Base-by-base conservation (phyloP, 2,888 invertebrate genomes). In the Sinohyriopsis cumingii region DNA sequence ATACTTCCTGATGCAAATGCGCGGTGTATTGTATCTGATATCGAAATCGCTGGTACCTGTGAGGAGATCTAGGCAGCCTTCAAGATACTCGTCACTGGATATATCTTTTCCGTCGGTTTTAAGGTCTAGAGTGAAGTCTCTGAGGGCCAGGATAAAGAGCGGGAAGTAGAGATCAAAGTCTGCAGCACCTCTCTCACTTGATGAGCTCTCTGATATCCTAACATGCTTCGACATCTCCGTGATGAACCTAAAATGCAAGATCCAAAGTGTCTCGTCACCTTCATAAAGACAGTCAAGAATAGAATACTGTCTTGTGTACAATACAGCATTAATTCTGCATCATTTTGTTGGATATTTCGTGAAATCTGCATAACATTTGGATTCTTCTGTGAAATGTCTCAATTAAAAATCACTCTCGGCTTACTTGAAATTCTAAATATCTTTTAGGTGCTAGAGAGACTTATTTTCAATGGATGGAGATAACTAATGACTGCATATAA, bases 51-150 rank as follows among this genome's bases (percentile, higher is more conserved):
- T 45, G 18, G 55, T 53, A 2, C 54, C 64, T 12, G 25, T 9
- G 19, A 25, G 57, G 5, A 54, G 22, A 28, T 20, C 22, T 22
- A 69, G 53, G 53, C 69, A 69, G 18, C 22, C n/a, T 55, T 69
- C 69, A 15, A 69, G 64, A 45, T 69, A 69, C 55, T 64, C 69
- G 59, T 69, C 69, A 3, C 59, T 24, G 6, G 63, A 53, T 5
- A 64, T 69, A n/a, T 59, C 59, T 54, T 64, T 54, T n/a, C 65
- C 69, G 22, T 69, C 60, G 9, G 28, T 5, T 15, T 59, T 24
- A 53, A 64, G 69, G 5, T 69, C 60, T 5, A 69, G 69, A 25
- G 57, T 53, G 28, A 68, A 68, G 59, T 68, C 68, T 33, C 68
- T 3, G 15, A 68, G 22, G 9, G 62, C 55, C 18, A 69, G 59